A percentile compares a stretch with the other conserved stretches of the same genome.
Evolutionary conservation across 1,140 invertebrate genomes (phyloP).

Genomic region (Drosophila tropicalis): DNA sequence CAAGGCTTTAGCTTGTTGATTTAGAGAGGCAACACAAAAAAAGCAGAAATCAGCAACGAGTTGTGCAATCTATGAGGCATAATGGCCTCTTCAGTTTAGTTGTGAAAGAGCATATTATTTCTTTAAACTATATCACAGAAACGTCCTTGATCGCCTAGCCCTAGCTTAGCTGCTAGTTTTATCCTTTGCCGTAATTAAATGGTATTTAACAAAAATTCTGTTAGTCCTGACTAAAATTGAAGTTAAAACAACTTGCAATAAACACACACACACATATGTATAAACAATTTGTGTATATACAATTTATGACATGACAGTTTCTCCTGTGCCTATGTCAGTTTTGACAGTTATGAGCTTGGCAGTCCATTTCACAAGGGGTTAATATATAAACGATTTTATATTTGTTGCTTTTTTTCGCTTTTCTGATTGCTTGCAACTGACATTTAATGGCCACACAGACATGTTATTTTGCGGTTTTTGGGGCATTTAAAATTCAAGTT

Average conservation of each 20-base stretch:
- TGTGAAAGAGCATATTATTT: too few relatives aligned
- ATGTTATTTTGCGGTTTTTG: conserved; percentile 63
- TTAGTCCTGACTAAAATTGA: background rate
- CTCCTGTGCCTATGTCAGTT: conserved; percentile 28
- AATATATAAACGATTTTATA: conserved; percentile 57
- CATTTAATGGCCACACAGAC: conserved; percentile 76
- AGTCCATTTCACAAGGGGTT: conserved; percentile 38
- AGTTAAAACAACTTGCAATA: background rate
- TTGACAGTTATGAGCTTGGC: conserved; percentile 61
- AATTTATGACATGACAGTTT: background rate
- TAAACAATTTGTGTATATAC: background rate
- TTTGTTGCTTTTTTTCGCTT: conserved; percentile 17
- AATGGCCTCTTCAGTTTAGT: too few relatives aligned
- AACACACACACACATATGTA: background rate
- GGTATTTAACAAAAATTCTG: background rate
- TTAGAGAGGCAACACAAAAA: conserved; percentile 21
- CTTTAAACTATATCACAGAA: too few relatives aligned
- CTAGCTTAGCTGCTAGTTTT: too few relatives aligned
- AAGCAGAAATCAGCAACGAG: background rate
- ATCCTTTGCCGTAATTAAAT: too few relatives aligned
- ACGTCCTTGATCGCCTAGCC: too few relatives aligned
- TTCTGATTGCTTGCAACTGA: conserved; percentile 51
- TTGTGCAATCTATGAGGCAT: too few relatives aligned
- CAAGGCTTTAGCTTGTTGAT: conserved; percentile 49
- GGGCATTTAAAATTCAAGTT: conserved; percentile 76